Evolutionary conservation across 2,797 vertebrate genomes (phyloP).

Genomic region (Scleropages formosus): DNA sequence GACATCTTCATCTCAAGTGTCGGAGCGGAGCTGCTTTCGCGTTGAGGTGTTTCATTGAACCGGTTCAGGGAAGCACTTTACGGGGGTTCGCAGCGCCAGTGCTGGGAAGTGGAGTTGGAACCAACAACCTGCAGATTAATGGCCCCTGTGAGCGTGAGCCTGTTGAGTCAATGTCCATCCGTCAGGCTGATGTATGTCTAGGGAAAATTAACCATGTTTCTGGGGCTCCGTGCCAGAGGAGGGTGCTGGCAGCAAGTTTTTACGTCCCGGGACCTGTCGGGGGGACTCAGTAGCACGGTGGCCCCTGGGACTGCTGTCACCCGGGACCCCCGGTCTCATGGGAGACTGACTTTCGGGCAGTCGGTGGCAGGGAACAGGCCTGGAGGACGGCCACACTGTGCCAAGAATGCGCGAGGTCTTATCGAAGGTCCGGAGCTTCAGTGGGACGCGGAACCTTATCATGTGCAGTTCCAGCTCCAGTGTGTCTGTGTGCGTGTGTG

Average conservation of each 20-base stretch:
- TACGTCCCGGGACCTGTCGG: background rate
- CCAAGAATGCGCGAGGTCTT: constrained; percentile 13
- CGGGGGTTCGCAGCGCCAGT: too few species aligned
- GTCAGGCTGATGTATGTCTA: too few species aligned
- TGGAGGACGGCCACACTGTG: background rate
- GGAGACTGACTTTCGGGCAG: background rate
- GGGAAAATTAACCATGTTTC: too few species aligned
- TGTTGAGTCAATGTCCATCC: too few species aligned
- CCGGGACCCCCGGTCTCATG: background rate
- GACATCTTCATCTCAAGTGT: too few species aligned
- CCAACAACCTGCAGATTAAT: too few species aligned
- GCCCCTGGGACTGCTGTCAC: background rate
- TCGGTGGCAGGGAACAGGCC: background rate
- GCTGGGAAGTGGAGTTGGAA: too few species aligned
- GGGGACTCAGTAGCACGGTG: background rate
- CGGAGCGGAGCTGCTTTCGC: too few species aligned
- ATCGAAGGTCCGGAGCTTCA: background rate
- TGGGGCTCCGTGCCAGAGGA: background rate
- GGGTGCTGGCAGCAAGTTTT: background rate
- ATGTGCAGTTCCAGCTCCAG: background rate
- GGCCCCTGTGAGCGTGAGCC: too few species aligned
- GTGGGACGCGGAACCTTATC: constrained; percentile 11
- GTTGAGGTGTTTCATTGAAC: too few species aligned
- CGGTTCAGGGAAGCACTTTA: too few species aligned
- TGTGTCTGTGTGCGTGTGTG: background rate